These are phyloP conservation scores for Antechinus stuartii DNA, from an alignment of 2,113 vertebrate genomes.

Conservation along the genomic window DNA sequence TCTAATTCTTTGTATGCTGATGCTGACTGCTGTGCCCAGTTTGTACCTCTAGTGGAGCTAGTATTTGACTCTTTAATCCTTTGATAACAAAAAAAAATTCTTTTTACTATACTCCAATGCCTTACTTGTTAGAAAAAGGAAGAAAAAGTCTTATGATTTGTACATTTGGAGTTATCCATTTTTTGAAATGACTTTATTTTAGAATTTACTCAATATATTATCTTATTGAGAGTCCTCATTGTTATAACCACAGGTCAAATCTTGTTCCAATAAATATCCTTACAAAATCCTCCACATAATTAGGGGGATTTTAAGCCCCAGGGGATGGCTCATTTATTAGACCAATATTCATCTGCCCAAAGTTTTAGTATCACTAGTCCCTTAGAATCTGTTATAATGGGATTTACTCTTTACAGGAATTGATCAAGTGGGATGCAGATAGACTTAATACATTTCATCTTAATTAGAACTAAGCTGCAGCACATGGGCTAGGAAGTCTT, in stretches of 20 bases:
- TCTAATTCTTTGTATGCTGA: neutral
- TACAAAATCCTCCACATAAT: neutral
- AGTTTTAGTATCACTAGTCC: neutral
- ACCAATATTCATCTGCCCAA: constrained; percentile 9
- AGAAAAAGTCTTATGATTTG: neutral
- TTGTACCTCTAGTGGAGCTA: neutral
- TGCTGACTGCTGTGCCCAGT: neutral
- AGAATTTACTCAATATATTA: neutral
- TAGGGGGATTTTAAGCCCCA: constrained; percentile 1
- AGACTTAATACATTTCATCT: neutral
- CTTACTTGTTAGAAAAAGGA: neutral
- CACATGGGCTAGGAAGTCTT: neutral
- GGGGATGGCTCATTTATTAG: neutral
- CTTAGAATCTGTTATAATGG: neutral
- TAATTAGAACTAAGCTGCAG: neutral
- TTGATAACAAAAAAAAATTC: neutral
- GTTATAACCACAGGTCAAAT: neutral
- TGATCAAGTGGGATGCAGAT: neutral
- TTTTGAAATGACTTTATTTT: neutral
- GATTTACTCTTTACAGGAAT: neutral
- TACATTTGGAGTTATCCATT: neutral
- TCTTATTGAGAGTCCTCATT: neutral
- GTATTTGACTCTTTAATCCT: neutral
- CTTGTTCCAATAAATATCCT: constrained; percentile 14
- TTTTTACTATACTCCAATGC: neutral